These are phyloP conservation scores for Alethe diademata DNA, from an alignment of 2,113 vertebrate genomes.

Conservation along the genomic window DNA sequence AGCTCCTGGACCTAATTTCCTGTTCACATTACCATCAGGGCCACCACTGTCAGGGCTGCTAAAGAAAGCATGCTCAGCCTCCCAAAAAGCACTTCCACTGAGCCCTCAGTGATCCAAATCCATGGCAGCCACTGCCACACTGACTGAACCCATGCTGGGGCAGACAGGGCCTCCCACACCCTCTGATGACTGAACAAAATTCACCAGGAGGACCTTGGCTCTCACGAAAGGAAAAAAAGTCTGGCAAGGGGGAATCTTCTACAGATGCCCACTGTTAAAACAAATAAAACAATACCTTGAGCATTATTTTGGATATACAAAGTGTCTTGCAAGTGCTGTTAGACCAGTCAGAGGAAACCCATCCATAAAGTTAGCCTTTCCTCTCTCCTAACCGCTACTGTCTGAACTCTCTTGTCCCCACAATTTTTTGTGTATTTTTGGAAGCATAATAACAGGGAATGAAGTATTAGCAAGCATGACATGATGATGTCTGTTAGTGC, in stretches of 20 bases:
- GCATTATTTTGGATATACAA: background rate
- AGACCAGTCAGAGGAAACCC: background rate
- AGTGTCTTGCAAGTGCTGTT: background rate
- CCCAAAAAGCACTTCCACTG: background rate
- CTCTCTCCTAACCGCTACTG: background rate
- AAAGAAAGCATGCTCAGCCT: background rate
- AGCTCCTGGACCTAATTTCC: background rate
- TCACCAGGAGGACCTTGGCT: background rate
- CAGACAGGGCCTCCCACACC: background rate
- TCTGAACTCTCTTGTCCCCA: background rate
- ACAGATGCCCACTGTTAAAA: background rate
- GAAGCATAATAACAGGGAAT: slow-evolving; percentile 44
- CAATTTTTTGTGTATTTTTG: background rate
- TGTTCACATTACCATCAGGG: background rate
- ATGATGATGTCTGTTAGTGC: background rate
- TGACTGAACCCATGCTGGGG: background rate
- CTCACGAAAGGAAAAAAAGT: background rate
- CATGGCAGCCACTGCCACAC: accelerated
- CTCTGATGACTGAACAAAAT: background rate
- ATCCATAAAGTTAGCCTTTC: background rate
- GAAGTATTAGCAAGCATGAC: slow-evolving; percentile 14
- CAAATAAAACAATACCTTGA: background rate
- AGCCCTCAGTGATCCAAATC: background rate
- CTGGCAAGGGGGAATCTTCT: background rate
- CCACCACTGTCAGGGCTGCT: background rate